These are phyloP conservation scores for Euglossa dilemma DNA, from an alignment of 1,140 invertebrate genomes.

Conservation along the genomic window DNA sequence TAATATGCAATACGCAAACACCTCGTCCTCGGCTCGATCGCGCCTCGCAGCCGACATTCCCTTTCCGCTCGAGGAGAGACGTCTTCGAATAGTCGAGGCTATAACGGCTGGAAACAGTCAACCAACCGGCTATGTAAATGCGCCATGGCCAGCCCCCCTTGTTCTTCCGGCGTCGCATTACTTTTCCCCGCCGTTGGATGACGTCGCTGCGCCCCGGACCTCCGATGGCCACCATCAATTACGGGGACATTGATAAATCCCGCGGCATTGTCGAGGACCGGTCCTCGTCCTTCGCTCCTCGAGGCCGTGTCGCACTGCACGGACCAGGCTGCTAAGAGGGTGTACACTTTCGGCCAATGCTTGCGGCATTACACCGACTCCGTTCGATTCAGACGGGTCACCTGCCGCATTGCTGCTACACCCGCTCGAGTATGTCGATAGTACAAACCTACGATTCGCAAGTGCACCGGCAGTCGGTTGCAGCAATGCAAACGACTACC, in stretches of 20 bases:
- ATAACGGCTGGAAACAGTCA: not conserved
- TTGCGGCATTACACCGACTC: not conserved
- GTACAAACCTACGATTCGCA: not conserved
- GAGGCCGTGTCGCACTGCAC: not conserved
- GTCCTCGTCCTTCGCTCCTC: constrained; percentile 4
- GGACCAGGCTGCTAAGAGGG: not conserved
- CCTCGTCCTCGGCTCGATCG: not conserved
- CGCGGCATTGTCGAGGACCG: constrained; percentile 35
- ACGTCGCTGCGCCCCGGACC: constrained; percentile 14
- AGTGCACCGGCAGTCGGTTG: no score
- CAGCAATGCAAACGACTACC: no score
- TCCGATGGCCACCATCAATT: constrained; percentile 49
- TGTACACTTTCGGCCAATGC: constrained; percentile 11
- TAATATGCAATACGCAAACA: constrained; percentile 48
- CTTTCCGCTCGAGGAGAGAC: constrained; percentile 34
- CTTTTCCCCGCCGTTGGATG: constrained; percentile 33
- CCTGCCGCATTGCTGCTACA: not conserved
- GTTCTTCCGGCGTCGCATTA: constrained; percentile 41
- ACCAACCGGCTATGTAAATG: constrained; percentile 28
- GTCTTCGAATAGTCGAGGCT: constrained; percentile 21
- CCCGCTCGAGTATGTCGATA: constrained; percentile 6
- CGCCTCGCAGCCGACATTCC: constrained; percentile 13
- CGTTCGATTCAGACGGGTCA: constrained; percentile 20
- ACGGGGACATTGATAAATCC: constrained; percentile 54
- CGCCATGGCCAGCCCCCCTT: not conserved